Conservation (phyloP, 2,797 vertebrate species). For the Malurus leucopterus region DNA sequence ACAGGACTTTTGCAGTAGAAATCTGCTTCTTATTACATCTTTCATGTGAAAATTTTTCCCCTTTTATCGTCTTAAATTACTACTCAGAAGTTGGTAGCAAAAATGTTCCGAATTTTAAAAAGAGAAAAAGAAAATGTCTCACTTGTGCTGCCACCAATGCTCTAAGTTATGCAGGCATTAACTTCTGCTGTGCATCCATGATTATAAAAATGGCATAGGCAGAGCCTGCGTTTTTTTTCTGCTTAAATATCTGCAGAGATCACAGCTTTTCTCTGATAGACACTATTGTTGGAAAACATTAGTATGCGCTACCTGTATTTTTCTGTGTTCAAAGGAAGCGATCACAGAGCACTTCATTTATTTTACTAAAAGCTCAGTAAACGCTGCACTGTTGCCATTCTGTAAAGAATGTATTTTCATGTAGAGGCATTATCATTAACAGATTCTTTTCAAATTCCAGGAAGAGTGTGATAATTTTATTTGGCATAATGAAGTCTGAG, state of each 20-base stretch:
- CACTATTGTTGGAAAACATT: conserved; percentile 44
- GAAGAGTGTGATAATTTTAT: conserved; percentile 21
- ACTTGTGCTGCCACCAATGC: neutral
- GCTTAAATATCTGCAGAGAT: conserved; percentile 15
- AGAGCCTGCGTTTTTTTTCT: conserved; percentile 12
- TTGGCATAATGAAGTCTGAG: neutral
- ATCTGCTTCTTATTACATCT: conserved; percentile 17
- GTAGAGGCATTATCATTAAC: conserved; percentile 7
- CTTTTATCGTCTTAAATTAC: neutral
- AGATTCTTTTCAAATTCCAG: conserved; percentile 33
- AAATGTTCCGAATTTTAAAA: neutral
- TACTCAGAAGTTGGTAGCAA: neutral
- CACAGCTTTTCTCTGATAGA: conserved; percentile 6
- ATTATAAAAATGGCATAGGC: conserved; percentile 3
- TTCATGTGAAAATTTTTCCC: neutral
- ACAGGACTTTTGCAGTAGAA: neutral
- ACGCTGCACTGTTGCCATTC: neutral
- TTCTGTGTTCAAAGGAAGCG: neutral
- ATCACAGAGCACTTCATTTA: conserved; percentile 31
- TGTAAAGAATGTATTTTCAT: conserved; percentile 4
- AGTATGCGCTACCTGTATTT: conserved; percentile 37
- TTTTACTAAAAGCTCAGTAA: conserved; percentile 37
- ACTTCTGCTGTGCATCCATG: neutral
- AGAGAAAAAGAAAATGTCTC: neutral
- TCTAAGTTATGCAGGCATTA: neutral